A percentile compares a stretch with the other conserved stretches of the same genome.
Evolutionary conservation across 2,113 vertebrate genomes (phyloP).

Genomic region (Corydoras sp.): DNA sequence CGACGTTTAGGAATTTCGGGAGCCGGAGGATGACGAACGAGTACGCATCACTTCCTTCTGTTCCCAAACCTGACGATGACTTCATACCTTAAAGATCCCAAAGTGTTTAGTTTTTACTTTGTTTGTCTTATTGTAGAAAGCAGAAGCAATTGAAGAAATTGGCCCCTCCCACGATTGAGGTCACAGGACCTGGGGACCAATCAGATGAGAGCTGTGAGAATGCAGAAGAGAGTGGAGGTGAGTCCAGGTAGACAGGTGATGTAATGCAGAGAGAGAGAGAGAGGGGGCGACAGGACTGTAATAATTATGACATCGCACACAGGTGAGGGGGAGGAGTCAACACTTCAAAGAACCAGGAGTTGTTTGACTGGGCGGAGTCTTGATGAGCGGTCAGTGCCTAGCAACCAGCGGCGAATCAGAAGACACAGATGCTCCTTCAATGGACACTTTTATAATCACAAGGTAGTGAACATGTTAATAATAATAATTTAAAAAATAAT

Average conservation of each 20-base stretch:
- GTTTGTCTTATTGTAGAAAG: neutral
- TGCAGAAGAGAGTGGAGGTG: neutral
- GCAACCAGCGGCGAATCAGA: constrained; percentile 77
- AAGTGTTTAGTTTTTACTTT: neutral
- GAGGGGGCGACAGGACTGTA: too few relatives aligned
- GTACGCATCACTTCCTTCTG: neutral
- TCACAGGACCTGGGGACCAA: constrained; percentile 51
- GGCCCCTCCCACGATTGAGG: constrained; percentile 50
- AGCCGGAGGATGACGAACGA: neutral
- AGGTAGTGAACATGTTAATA: constrained; percentile 55
- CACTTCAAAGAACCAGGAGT: constrained; percentile 83
- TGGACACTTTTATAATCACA: constrained; percentile 95
- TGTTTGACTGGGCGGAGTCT: constrained; percentile 77
- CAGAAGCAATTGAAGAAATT: constrained; percentile 17
- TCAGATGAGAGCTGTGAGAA: constrained; percentile 40
- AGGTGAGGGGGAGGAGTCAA: constrained; percentile 71
- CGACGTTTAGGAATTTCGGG: constrained; percentile 52
- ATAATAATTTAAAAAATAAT: too few relatives aligned
- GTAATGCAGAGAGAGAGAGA: too few relatives aligned
- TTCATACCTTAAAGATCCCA: too few relatives aligned
- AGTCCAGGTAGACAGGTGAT: neutral
- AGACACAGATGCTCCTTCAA: constrained; percentile 95
- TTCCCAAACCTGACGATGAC: neutral
- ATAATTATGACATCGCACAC: constrained; percentile 9
- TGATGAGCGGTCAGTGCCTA: constrained; percentile 64